Percentiles rank a stretch among this genome's conserved stretches.
These are phyloP conservation scores for Acleris laterana DNA, from an alignment of 2,888 invertebrate genomes.

Conservation along the genomic window DNA sequence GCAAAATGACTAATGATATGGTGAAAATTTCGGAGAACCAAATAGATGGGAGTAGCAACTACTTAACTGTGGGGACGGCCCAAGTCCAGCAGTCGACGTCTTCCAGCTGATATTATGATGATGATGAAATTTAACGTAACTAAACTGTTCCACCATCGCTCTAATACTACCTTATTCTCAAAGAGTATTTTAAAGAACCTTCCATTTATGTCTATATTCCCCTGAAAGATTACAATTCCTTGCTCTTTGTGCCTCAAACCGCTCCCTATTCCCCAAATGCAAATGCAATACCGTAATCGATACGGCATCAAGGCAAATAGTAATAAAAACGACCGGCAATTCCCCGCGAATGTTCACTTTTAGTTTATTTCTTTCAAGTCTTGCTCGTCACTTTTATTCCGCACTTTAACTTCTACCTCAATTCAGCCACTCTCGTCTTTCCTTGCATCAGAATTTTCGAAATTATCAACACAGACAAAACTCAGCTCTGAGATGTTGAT, in stretches of 20 bases:
- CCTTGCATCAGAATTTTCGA: slow-evolving; percentile 74
- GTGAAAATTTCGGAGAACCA: too few relatives aligned
- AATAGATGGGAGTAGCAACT: too few relatives aligned
- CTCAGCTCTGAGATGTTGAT: slow-evolving; percentile 40
- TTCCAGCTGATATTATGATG: too few relatives aligned
- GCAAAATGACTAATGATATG: too few relatives aligned
- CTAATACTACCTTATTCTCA: too few relatives aligned
- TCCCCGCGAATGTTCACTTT: slow-evolving; percentile 41
- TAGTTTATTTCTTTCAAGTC: slow-evolving; percentile 42
- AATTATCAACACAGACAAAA: slow-evolving; percentile 43
- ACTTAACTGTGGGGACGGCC: too few relatives aligned
- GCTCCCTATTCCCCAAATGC: slow-evolving; percentile 19
- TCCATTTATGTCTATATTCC: background rate
- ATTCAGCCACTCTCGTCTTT: slow-evolving; percentile 78
- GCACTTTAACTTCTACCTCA: slow-evolving; percentile 78
- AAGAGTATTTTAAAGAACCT: too few relatives aligned
- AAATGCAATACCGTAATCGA: slow-evolving; percentile 38
- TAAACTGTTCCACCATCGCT: too few relatives aligned
- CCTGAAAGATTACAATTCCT: background rate
- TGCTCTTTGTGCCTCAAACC: background rate
- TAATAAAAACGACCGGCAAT: slow-evolving; percentile 36
- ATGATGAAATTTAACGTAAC: too few relatives aligned
- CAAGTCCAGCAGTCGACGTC: too few relatives aligned
- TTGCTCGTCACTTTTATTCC: slow-evolving; percentile 79
- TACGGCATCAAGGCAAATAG: slow-evolving; percentile 36